phyloP scores from a whole-genome alignment of 1,140 invertebrate genomes.

The Drosophila kohkoa region DNA sequence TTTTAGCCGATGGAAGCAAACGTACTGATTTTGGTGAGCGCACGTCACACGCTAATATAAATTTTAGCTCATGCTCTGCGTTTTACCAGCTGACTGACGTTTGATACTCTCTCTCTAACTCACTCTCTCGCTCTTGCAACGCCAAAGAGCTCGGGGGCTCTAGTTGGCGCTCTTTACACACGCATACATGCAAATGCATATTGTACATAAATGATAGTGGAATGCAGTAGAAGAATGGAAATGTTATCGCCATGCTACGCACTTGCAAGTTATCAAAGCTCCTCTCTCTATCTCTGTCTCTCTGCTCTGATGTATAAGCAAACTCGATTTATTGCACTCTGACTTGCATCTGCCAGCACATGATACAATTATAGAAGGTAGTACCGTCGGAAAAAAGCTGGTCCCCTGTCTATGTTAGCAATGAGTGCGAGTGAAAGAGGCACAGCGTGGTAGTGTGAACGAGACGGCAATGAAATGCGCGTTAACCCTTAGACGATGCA shows the following conservation, averaged over 20 bases:
- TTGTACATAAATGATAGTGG: conserved; percentile 25
- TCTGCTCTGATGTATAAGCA: conserved; percentile 7
- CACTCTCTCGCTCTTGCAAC: conserved; percentile 7
- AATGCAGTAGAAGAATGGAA: conserved; percentile 34
- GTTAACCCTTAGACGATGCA: no score
- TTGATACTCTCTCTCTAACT: conserved; percentile 15
- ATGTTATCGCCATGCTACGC: conserved; percentile 35
- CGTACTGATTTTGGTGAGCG: conserved; percentile 72
- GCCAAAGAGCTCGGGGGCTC: conserved; percentile 17
- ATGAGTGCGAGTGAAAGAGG: no score
- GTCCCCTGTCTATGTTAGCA: no score
- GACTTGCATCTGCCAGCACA: conserved; percentile 47
- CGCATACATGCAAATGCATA: conserved; percentile 4
- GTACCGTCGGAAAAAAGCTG: no score
- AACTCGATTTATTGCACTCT: conserved; percentile 8
- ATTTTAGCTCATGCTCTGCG: conserved; percentile 45
- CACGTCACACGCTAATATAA: conserved; percentile 72
- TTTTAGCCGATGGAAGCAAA: conserved; percentile 68
- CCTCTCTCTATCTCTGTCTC: conserved; percentile 3
- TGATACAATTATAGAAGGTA: no score
- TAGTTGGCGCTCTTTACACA: conserved; percentile 45
- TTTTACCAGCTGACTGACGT: conserved; percentile 38
- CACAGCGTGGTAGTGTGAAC: no score
- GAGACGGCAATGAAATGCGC: no score
- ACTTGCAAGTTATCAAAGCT: conserved; percentile 2